phyloP scores from a whole-genome alignment of 2,888 invertebrate genomes.

The Mesoligia furuncula region DNA sequence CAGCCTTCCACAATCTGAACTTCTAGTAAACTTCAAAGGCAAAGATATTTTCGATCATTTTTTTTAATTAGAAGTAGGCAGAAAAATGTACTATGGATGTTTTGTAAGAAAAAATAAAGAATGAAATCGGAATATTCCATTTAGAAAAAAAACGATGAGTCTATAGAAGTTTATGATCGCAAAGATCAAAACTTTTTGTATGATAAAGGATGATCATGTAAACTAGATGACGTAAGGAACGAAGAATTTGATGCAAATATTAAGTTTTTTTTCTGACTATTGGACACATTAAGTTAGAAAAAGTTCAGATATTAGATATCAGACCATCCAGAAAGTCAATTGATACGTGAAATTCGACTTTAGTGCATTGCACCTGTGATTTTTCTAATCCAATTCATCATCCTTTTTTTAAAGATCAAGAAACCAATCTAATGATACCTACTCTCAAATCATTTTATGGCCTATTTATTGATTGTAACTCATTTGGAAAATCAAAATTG shows the following conservation, averaged over 20 bases:
- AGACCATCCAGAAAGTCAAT: slow-evolving; percentile 16
- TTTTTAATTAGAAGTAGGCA: background rate
- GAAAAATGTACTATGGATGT: background rate
- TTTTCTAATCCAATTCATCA: slow-evolving; percentile 56
- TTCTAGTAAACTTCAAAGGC: background rate
- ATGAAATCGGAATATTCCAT: background rate
- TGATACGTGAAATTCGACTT: slow-evolving; percentile 42
- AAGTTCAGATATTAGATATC: slow-evolving; percentile 29
- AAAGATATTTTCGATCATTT: background rate
- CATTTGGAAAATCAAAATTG: slow-evolving; percentile 66
- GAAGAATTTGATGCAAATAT: slow-evolving; percentile 24
- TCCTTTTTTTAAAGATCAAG: slow-evolving; percentile 57
- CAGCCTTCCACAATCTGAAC: background rate
- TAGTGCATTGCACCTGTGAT: slow-evolving; percentile 61
- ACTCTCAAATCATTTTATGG: slow-evolving; percentile 66
- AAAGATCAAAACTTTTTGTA: background rate
- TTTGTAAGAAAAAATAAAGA: background rate
- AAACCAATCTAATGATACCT: slow-evolving; percentile 61
- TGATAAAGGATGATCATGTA: background rate
- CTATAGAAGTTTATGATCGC: background rate
- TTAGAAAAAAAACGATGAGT: background rate
- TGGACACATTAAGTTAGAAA: slow-evolving; percentile 29
- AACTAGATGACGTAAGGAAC: slow-evolving; percentile 19
- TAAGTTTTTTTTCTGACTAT: slow-evolving; percentile 12
- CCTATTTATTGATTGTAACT: slow-evolving; percentile 68